Base-by-base conservation (phyloP, 2,113 vertebrate species). In the Chelonoidis abingdonii region DNA sequence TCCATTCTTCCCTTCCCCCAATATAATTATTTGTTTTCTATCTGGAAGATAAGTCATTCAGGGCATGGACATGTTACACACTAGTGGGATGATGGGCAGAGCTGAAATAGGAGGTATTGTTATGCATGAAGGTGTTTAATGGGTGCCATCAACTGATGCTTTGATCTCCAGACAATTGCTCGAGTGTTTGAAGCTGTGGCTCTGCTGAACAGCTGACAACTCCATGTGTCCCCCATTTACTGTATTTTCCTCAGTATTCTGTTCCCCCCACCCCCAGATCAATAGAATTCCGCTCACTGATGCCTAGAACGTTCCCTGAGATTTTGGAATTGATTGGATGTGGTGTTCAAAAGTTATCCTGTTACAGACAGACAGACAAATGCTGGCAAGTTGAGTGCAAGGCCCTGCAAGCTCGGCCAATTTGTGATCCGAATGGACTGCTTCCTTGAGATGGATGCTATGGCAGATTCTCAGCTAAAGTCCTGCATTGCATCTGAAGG, bases 401-500 rank as follows among this genome's bases (percentile, higher is more conserved):
- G 62, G 62, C 31, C 29, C 29, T 31, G 59, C 59, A 62, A 62
- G 59, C 29, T 31, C 3, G 3, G 35, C 62, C 17, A 69, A 69
- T 65, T 65, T n/a, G 21, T 44, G 79, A 62, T 89, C 50, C 54
- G 84, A 92, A 87, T 4, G 31, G 69, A 53, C 44, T 47, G 75
- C 84, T 92, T 88, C 65, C 81, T 59, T 79, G 52, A 76, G 81
- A 65, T 53, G 84, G 27, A 87, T 35, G 57, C 81, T 85, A 52
- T 0, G 0, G 76, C 50, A 54, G 9, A 2, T 38, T 65, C 21
- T 78, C 83, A 2, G 1, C 57, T 75, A 9, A 78, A 14, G 24
- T 52, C 89, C 78, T 29, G 65, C 53, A 44, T 47, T 2, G 0
- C 2, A 10, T 79, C 78, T 79, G 85, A 93, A 95, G 78, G 78